Base-by-base conservation (phyloP, 2,797 vertebrate species). In the Discoglossus pictus region DNA sequence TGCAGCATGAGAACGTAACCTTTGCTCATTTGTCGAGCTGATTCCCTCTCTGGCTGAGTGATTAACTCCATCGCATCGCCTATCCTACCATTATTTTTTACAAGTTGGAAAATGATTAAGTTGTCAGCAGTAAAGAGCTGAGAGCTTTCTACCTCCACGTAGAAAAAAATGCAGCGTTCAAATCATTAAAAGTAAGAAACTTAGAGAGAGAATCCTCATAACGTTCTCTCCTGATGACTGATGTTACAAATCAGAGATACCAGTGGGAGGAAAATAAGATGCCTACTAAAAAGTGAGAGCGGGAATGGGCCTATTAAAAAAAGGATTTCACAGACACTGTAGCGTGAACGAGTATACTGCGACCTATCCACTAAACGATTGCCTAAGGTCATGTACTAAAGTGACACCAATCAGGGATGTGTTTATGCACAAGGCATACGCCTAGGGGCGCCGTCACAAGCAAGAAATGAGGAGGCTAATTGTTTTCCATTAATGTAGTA, bases 91-190 rank as follows among this genome's bases (percentile, higher is more conserved):
- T 69, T 54, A 53, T 35, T 53, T 51, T 50, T 39, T 39, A 69
- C 27, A 47, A 69, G 34, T 34, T 53, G 40, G 54, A 69, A 69
- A 25, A 52, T 39, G n/a, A 61, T 61, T 38, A 54, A 54, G 20
- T 59, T 24, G n/a, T 25, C 35, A 31, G 47, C 47, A 23, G 40
- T 58, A 50, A 59, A 68, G 24, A 54, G 42, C 67, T 47, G 40
- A 54, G 36, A 11, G 31, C n/a, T 47, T 44, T 55, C 58, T 15
- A 44, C 48, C 13, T 27, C 56, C 52, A n/a, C 50, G n/a, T 27
- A 16, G 23, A 20, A 17, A 25, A 48, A 39, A 48, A 40, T 17
- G 31, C 12, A 5, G 51, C 11, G 38, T 38, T 35, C 42, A 6
- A 38, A 17, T 62, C 59, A 62, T 69, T 69, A 69, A 68, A 25